A percentile compares a stretch with the other conserved stretches of the same genome.
Evolutionary conservation across 1,140 invertebrate genomes (phyloP).

Genomic region (Panagrolaimus sp.): DNA sequence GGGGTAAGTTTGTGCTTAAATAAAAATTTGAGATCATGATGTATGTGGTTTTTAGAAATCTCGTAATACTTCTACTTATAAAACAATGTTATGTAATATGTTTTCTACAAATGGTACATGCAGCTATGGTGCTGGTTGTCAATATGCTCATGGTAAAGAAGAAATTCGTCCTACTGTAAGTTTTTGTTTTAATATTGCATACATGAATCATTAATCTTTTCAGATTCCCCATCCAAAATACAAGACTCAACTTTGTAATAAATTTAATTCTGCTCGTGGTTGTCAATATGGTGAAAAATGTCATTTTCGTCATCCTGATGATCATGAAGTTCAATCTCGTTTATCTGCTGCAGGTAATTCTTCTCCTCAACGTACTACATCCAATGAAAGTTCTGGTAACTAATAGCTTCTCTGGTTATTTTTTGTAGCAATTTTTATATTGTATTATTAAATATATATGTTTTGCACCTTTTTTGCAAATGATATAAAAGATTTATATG

Average conservation of each 20-base stretch:
- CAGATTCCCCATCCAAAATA: constrained; percentile 12
- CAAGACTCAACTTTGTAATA: constrained; percentile 12
- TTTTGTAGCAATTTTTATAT: too few species aligned
- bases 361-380: too few species aligned
- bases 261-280: neutral
- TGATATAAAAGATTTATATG: too few species aligned
- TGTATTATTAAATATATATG: too few species aligned
- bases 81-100: constrained; percentile 4
- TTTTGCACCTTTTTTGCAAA: too few species aligned
- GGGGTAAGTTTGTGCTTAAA: too few species aligned
- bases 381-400: too few species aligned
- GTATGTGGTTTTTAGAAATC: neutral
- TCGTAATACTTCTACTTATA: neutral
- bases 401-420: too few species aligned
- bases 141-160: neutral
- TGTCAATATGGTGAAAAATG: constrained; percentile 12
- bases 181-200: neutral
- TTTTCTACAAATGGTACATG: neutral
- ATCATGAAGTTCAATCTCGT: too few species aligned
- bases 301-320: constrained; percentile 6
- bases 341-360: too few species aligned
- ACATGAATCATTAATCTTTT: neutral
- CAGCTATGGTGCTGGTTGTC: neutral
- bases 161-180: constrained; percentile 10
- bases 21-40: too few species aligned